Conservation (phyloP, 2,888 invertebrate species). For the Acleris holmiana region DNA sequence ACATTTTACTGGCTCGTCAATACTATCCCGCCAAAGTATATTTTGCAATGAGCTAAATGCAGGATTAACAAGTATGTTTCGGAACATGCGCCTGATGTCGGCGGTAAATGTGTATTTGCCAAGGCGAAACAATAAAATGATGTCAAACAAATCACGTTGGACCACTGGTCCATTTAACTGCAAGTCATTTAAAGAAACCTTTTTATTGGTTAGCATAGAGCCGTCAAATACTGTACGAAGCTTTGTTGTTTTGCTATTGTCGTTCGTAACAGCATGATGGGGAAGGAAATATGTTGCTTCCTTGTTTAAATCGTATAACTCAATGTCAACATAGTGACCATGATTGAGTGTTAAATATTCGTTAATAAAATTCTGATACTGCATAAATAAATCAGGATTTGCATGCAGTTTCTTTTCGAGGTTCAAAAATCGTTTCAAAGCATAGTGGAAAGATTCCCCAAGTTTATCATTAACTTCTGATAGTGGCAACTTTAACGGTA, state of each 20-base stretch:
- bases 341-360: constrained; percentile 3
- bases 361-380: constrained; percentile 35
- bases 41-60: constrained; percentile 10
- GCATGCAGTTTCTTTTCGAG: constrained; percentile 38
- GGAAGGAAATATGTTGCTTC: constrained; percentile 5
- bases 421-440: constrained; percentile 39
- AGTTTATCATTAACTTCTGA: constrained; percentile 8
- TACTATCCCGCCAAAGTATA: constrained; percentile 15
- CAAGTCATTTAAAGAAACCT: constrained; percentile 8
- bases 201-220: constrained; percentile 8
- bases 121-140: constrained; percentile 9
- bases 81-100: constrained; percentile 11
- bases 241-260: neutral
- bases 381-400: constrained; percentile 11
- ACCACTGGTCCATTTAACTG: neutral
- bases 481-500: constrained; percentile 38
- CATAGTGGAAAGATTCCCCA: constrained; percentile 41
- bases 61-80: constrained; percentile 1
- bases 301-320: neutral
- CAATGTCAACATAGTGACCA: constrained; percentile 10
- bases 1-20: constrained; percentile 32
- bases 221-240: constrained; percentile 7
- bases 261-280: neutral
- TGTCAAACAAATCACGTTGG: constrained; percentile 7
- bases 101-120: constrained; percentile 9